These are phyloP conservation scores for Bradysia coprophila DNA, from an alignment of 1,140 invertebrate genomes.

Conservation along the genomic window DNA sequence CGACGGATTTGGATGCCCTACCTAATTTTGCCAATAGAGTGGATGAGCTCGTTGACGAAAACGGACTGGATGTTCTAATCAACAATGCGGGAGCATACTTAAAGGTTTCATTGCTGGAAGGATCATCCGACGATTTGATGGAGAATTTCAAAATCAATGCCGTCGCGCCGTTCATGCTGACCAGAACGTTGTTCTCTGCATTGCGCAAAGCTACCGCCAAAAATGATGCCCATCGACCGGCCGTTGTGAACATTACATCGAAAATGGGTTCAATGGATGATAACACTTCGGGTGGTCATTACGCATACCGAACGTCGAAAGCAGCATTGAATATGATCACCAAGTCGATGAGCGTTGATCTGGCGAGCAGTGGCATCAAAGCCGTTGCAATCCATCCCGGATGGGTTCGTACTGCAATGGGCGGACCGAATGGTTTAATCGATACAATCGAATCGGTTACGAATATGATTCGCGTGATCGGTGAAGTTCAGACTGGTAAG, in stretches of 20 bases:
- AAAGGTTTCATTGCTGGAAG: constrained; percentile 47
- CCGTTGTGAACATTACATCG: constrained; percentile 60
- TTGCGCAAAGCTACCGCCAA: constrained; percentile 42
- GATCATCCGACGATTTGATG: constrained; percentile 42
- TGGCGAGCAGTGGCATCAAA: constrained; percentile 52
- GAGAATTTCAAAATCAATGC: constrained; percentile 52
- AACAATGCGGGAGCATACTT: constrained; percentile 63
- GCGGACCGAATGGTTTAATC: constrained; percentile 49
- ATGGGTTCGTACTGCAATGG: constrained; percentile 75
- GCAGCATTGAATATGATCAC: constrained; percentile 66
- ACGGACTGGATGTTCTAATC: constrained; percentile 56
- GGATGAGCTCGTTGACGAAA: constrained; percentile 30
- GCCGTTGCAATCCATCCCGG: constrained; percentile 59
- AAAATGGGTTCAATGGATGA: constrained; percentile 50
- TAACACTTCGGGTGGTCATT: constrained; percentile 52
- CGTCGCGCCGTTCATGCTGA: constrained; percentile 57
- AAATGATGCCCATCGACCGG: constrained; percentile 32
- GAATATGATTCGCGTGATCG: too few relatives aligned
- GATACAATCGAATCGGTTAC: too few relatives aligned
- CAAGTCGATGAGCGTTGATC: constrained; percentile 56
- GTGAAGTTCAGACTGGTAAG: too few relatives aligned
- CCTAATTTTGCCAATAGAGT: constrained; percentile 32
- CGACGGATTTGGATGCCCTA: constrained; percentile 35
- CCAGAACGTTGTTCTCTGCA: constrained; percentile 37
- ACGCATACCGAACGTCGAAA: constrained; percentile 69